Evolutionary conservation across 2,797 vertebrate species (phyloP).

Genomic region (Hipposideros larvatus): DNA sequence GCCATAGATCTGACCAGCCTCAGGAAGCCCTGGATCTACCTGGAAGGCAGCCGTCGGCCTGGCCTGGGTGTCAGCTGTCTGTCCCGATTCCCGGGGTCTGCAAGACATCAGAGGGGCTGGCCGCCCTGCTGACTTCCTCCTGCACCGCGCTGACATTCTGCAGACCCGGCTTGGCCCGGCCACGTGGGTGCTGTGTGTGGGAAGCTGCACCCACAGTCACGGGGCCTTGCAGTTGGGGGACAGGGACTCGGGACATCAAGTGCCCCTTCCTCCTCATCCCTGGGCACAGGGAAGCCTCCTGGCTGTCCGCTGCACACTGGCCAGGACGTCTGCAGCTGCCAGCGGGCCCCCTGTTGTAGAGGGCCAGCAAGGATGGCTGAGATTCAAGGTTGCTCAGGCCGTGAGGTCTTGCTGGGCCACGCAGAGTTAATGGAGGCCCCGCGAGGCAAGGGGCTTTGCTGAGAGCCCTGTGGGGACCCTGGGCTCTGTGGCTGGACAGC

Average conservation of each 20-base stretch:
- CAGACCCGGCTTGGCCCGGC: neutral
- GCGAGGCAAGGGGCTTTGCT: no score
- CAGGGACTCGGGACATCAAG: neutral
- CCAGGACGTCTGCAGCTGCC: neutral
- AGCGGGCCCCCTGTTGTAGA: neutral
- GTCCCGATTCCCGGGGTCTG: neutral
- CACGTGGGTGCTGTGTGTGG: neutral
- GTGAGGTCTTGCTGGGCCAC: neutral
- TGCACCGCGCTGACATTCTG: neutral
- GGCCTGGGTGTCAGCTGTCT: neutral
- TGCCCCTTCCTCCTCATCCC: neutral
- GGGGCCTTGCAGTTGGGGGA: neutral
- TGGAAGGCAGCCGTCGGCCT: neutral
- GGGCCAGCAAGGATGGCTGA: neutral
- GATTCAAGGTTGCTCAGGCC: neutral
- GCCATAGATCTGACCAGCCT: neutral
- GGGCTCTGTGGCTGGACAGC: neutral
- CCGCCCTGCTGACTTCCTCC: neutral
- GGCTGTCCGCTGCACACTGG: neutral
- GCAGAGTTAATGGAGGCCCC: neutral
- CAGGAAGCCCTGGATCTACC: neutral
- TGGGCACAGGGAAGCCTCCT: neutral
- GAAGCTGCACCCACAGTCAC: neutral
- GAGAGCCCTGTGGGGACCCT: neutral
- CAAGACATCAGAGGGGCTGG: neutral